These are phyloP conservation scores for Neocrepidodera transversa DNA, from an alignment of 2,888 invertebrate genomes.

Conservation along the genomic window DNA sequence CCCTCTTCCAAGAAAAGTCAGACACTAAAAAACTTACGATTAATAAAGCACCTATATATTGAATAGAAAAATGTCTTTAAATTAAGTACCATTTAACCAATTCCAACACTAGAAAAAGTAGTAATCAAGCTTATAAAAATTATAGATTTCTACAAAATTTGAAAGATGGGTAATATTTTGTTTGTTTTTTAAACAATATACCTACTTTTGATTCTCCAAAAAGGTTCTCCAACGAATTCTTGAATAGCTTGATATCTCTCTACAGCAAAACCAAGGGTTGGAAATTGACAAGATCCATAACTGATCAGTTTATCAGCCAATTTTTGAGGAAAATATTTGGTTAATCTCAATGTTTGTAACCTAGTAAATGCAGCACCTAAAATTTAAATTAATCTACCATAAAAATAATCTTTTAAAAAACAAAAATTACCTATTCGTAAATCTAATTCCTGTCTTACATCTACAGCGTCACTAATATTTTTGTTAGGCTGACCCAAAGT, in stretches of 20 bases:
- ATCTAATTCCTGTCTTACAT: constrained; percentile 60
- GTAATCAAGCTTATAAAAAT: too few relatives aligned
- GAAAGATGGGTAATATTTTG: too few relatives aligned
- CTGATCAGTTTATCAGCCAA: constrained; percentile 85
- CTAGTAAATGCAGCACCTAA: constrained; percentile 96
- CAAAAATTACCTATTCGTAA: constrained; percentile 49
- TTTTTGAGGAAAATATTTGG: constrained; percentile 77
- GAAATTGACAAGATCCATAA: constrained; percentile 99
- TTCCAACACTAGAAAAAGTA: too few relatives aligned
- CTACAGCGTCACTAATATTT: constrained; percentile 59
- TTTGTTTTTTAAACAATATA: too few relatives aligned
- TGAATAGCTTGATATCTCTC: constrained; percentile 93
- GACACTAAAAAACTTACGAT: constrained; percentile 68
- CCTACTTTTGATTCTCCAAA: constrained; percentile 92
- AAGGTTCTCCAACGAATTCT: constrained; percentile 88
- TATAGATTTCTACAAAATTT: too few relatives aligned
- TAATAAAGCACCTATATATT: too few relatives aligned
- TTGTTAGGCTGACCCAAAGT: constrained; percentile 80
- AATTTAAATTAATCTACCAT: background rate
- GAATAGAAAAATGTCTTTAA: too few relatives aligned
- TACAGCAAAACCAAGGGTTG: constrained; percentile 99
- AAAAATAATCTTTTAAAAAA: background rate
- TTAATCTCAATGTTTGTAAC: constrained; percentile 91
- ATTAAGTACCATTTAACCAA: too few relatives aligned
- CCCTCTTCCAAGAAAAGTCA: constrained; percentile 88